These are phyloP conservation scores for Zaprionus lineosus DNA, from an alignment of 2,888 invertebrate genomes.

Conservation along the genomic window DNA sequence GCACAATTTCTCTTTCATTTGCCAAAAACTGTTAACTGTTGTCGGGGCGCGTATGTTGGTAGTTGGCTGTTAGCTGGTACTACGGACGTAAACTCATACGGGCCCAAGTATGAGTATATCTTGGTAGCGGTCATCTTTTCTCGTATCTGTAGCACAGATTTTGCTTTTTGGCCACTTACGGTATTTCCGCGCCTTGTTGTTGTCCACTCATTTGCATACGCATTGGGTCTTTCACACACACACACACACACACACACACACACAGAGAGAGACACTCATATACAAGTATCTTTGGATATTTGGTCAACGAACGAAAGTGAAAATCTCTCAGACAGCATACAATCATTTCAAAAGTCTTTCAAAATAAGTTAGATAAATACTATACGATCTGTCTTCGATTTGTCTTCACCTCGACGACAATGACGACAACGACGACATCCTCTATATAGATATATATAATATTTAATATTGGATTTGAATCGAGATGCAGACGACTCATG, in stretches of 20 bases:
- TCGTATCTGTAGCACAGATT: slow-evolving; percentile 64
- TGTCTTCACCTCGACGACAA: slow-evolving; percentile 26
- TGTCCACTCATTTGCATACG: slow-evolving; percentile 70
- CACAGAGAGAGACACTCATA: not conserved
- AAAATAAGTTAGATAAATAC: slow-evolving; percentile 61
- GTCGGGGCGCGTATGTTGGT: slow-evolving; percentile 43
- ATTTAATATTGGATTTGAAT: slow-evolving; percentile 57
- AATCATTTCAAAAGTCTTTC: slow-evolving; percentile 54
- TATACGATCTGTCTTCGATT: slow-evolving; percentile 30
- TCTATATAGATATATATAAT: too few species aligned
- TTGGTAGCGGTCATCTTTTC: slow-evolving; percentile 39
- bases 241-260: slow-evolving; percentile 3
- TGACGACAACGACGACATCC: too few species aligned
- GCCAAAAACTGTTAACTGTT: slow-evolving; percentile 67
- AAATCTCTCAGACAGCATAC: slow-evolving; percentile 58
- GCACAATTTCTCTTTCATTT: slow-evolving; percentile 75
- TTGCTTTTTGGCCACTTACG: slow-evolving; percentile 69
- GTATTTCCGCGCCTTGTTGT: slow-evolving; percentile 58
- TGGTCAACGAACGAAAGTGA: slow-evolving; percentile 64
- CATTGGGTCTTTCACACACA: slow-evolving; percentile 34
- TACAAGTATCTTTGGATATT: slow-evolving; percentile 31
- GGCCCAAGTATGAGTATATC: slow-evolving; percentile 11
- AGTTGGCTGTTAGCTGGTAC: slow-evolving; percentile 32
- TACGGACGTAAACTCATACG: not conserved
- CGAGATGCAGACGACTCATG: slow-evolving; percentile 51